Base-by-base conservation (phyloP, 1,140 invertebrate genomes). In the Choristoneura fumiferana region DNA sequence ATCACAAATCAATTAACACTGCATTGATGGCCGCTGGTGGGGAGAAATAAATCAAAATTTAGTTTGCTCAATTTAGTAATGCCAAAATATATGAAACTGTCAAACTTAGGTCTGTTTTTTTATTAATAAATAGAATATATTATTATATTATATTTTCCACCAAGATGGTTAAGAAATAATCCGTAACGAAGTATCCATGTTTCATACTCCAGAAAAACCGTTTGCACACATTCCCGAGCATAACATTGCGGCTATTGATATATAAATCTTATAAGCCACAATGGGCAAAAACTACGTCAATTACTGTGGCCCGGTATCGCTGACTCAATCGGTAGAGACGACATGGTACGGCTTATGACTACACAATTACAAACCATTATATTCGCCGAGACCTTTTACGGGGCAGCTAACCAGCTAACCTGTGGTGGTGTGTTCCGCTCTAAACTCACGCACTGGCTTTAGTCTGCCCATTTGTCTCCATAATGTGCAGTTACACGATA, bases 291-390 rank as follows among this genome's bases (percentile, higher is more conserved):
- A 66, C 69, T 59, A 81, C 67, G 75, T 85, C 78, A 78, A 86
- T 86, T 86, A 83, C 71, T 63, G 64, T 57, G 67, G 64, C 66
- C 57, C 33, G 60, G 61, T 85, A 82, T 83, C 81, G 71, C 67
- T 72, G 70, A 71, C 74, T 79, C 76, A 83, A 85, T 80, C 74
- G 72, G 64, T 62, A 60, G 69, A 59, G 69, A 59, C 57, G 69
- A 63, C 69, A 65, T 66, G 62, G 67, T 65, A 49, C 63, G 67
- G 73, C 78, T 86, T 86, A 84, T 86, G 83, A 84, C 76, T 73
- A 78, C 73, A 85, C 82, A 84, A 87, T 87, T 85, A 87, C 82
- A 81, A 72, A 75, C 72, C 76, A 84, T 87, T 83, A 84, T 85
- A 79, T 77, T 81, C 72, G 40, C 68, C 60, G 60, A 60, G 71